These are phyloP conservation scores for Hipparchia semele DNA, from an alignment of 2,888 invertebrate genomes.

Conservation along the genomic window DNA sequence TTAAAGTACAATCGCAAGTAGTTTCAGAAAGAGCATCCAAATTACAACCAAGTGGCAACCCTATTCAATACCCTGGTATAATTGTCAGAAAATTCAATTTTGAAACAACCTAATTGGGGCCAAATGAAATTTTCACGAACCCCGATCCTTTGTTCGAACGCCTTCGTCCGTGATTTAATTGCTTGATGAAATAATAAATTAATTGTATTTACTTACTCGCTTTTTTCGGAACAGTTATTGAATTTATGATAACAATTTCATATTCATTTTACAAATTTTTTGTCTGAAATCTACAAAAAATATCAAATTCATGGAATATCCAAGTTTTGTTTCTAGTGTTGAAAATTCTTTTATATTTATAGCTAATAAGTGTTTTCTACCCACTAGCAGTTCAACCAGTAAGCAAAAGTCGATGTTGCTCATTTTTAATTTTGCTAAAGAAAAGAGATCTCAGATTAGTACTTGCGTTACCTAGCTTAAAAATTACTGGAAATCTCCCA, in stretches of 20 bases:
- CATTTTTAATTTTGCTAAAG: too few species aligned
- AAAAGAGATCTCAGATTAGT: too few species aligned
- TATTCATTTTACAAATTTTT: neutral
- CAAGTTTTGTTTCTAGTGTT: neutral
- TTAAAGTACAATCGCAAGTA: neutral
- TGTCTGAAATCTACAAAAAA: neutral
- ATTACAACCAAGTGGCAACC: slow-evolving; percentile 9
- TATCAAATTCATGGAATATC: neutral
- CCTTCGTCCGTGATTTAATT: slow-evolving; percentile 65
- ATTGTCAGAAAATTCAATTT: slow-evolving; percentile 79
- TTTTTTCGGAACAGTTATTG: slow-evolving; percentile 26
- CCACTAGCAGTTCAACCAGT: too few species aligned
- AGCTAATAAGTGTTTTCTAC: neutral
- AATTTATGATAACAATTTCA: slow-evolving; percentile 18
- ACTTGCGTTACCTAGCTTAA: too few species aligned
- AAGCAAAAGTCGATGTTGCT: too few species aligned
- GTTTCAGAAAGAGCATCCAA: neutral
- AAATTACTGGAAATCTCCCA: too few species aligned
- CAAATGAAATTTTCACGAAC: slow-evolving; percentile 76
- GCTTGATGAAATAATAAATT: slow-evolving; percentile 69
- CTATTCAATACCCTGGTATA: slow-evolving; percentile 57
- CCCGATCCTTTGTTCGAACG: slow-evolving; percentile 68
- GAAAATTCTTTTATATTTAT: neutral
- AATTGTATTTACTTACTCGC: slow-evolving; percentile 56
- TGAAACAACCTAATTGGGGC: slow-evolving; percentile 71